These are phyloP conservation scores for Hedya salicella DNA, from an alignment of 2,888 invertebrate species.

Conservation along the genomic window DNA sequence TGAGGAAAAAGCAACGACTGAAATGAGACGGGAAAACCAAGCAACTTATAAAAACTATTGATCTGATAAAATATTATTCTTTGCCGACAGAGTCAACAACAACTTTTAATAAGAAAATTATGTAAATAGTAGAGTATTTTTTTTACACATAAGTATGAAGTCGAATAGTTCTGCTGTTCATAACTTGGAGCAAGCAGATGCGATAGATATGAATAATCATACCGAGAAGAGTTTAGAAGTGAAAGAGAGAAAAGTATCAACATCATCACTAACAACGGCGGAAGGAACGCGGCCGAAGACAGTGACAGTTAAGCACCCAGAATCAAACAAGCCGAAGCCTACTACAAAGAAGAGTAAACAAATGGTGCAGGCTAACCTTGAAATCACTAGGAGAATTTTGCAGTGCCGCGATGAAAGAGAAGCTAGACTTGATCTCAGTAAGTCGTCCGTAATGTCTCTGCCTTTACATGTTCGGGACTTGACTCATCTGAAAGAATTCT, in stretches of 20 bases:
- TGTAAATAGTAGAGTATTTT: no score
- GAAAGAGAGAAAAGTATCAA: slow-evolving; percentile 89
- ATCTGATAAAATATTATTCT: no score
- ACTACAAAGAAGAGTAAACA: slow-evolving; percentile 94
- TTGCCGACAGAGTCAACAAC: no score
- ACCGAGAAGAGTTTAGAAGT: slow-evolving; percentile 80
- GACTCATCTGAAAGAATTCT: slow-evolving; percentile 96
- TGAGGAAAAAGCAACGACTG: no score
- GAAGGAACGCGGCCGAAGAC: slow-evolving; percentile 91
- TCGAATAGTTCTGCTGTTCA: no score
- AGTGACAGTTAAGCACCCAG: slow-evolving; percentile 97
- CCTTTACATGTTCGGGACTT: slow-evolving; percentile 95
- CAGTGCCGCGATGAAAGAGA: slow-evolving; percentile 96
- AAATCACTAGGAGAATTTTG: slow-evolving; percentile 96
- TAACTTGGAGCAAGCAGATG: no score
- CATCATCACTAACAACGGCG: slow-evolving; percentile 85
- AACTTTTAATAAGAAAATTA: no score
- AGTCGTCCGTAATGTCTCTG: slow-evolving; percentile 96
- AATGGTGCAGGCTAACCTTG: slow-evolving; percentile 95
- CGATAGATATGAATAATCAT: slow-evolving; percentile 53
- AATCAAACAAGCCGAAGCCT: slow-evolving; percentile 97
- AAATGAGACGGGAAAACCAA: no score
- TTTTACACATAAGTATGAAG: no score
- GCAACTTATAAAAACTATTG: no score
- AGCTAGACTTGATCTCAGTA: slow-evolving; percentile 95